These are phyloP conservation scores for Babyrousa celebensis DNA, from an alignment of 2,797 vertebrate genomes.

Conservation along the genomic window DNA sequence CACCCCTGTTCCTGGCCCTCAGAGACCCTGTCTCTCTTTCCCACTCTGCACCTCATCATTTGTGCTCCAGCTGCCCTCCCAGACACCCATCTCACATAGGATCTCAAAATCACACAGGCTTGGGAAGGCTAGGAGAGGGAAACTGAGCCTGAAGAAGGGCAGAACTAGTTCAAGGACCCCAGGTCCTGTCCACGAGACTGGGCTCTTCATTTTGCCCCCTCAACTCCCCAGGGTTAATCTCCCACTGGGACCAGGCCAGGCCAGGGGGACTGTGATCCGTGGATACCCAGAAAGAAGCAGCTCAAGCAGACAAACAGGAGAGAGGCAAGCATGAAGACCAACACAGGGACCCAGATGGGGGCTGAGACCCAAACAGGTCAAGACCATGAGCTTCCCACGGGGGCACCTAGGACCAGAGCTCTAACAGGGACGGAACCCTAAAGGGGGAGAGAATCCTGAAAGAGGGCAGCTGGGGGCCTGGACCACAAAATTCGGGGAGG, in stretches of 20 bases:
- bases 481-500: neutral
- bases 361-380: neutral
- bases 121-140: slow-evolving; percentile 15
- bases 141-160: slow-evolving; percentile 49
- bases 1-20: neutral
- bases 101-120: neutral
- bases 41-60: neutral
- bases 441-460: neutral
- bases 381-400: neutral
- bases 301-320: slow-evolving; percentile 52
- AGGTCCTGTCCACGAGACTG: neutral
- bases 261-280: neutral
- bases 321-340: slow-evolving; percentile 48
- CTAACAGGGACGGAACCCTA: neutral
- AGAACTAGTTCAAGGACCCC: slow-evolving; percentile 47
- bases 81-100: neutral
- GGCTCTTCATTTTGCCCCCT: neutral
- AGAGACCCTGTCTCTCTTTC: neutral
- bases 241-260: neutral
- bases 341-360: slow-evolving; percentile 44
- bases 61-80: neutral
- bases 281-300: neutral
- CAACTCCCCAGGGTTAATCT: neutral
- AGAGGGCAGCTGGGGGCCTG: neutral
- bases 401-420: slow-evolving; percentile 2